Percentiles rank a stretch among this genome's conserved stretches.
Conservation (phyloP, 2,113 vertebrate species). For the Mandrillus leucophaeus region DNA sequence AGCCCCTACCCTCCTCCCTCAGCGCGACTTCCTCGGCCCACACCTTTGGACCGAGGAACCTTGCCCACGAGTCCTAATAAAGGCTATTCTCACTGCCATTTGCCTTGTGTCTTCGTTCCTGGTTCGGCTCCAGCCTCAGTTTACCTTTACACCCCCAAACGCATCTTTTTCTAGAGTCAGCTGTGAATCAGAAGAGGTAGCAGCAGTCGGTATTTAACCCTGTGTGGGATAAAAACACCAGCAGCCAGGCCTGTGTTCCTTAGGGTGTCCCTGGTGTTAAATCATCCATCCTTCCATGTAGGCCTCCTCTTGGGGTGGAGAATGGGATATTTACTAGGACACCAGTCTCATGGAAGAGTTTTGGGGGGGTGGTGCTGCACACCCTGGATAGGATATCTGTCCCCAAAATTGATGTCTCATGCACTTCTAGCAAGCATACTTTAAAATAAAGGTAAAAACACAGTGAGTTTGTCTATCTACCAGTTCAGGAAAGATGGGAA, state of each 20-base stretch:
- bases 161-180: background rate
- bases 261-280: background rate
- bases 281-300: background rate
- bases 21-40: too few species aligned
- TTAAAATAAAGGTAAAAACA: background rate
- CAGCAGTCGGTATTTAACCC: background rate
- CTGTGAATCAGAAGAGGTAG: background rate
- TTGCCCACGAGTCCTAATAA: too few species aligned
- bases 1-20: too few species aligned
- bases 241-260: too few species aligned
- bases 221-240: rapidly evolving
- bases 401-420: background rate
- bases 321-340: rapidly evolving
- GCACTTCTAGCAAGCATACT: background rate
- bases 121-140: too few species aligned
- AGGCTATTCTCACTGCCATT: too few species aligned
- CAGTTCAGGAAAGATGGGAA: background rate
- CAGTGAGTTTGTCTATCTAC: rapidly evolving
- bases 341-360: background rate
- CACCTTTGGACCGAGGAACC: too few species aligned
- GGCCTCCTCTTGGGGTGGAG: background rate
- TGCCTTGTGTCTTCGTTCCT: too few species aligned
- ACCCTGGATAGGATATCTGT: background rate
- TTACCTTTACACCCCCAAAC: too few species aligned
- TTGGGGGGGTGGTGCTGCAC: rapidly evolving